Evolutionary conservation across 2,888 invertebrate species (phyloP), one percentile per base, ranked within the genome.

Genomic region (Scrobipalpa costella): DNA sequence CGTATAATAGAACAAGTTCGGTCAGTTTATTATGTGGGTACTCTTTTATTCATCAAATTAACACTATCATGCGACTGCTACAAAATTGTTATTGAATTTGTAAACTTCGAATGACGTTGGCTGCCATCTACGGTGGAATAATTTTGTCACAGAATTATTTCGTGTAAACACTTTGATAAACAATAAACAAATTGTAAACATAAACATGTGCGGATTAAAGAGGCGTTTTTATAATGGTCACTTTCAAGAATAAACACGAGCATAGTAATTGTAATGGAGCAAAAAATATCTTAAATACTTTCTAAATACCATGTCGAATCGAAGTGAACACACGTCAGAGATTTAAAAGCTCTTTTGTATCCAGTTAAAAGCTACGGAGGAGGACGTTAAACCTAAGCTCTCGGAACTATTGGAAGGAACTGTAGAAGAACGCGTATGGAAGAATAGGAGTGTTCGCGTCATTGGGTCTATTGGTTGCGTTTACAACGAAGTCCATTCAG

Each of bases 401-500:
- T 27, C 27, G 27, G 27, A 55, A 9, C 27, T 8, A 15, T 40
- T n/a, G 40, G n/a, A 58, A 40, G 58, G 58, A 40, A 36, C 57
- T 57, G 34, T 71, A 72, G 72, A 73, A 71, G 73, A 75, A 75
- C 68, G 71, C 72, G 73, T 68, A 70, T 55, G 47, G 69, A 69
- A 68, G 68, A 71, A 72, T 72, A 68, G 66, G 72, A 74, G 69
- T 76, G 71, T 68, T 70, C 73, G 76, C 77, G 71, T 79, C 79
- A 77, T 74, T 82, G 77, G 77, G 74, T 76, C 75, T 78, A 76
- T 75, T 82, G 77, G 78, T 74, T 75, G 75, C 85, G 78, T 85
- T 85, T 83, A 76, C 76, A 73, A 70, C 72, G 71, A 71, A 71
- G 78, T 81, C 77, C 82, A 82, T 83, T 84, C 76, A 88, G 82